Conservation (phyloP, 2,113 vertebrate genomes). For the Saccopteryx bilineata region DNA sequence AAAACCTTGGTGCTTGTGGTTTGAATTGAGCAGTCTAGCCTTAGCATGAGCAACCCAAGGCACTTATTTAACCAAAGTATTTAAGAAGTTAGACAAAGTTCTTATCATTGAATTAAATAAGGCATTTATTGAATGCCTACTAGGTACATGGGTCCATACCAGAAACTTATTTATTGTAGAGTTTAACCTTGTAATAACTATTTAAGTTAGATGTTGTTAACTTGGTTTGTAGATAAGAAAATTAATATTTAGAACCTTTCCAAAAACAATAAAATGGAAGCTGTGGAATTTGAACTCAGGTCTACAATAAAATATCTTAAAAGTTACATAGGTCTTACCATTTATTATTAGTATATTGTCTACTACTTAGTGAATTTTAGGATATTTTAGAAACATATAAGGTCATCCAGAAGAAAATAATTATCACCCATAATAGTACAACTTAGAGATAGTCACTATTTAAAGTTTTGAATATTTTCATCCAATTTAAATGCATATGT, state of each 20-base stretch:
- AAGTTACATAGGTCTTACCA: not conserved
- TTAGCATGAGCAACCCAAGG: not conserved
- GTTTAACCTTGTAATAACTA: constrained; percentile 18
- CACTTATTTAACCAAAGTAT: too few relatives aligned
- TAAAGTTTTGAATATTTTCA: constrained; percentile 48
- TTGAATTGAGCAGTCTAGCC: not conserved
- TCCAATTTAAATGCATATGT: not conserved
- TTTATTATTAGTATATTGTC: not conserved
- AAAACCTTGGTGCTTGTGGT: not conserved
- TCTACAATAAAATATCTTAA: constrained; percentile 42
- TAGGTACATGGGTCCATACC: not conserved
- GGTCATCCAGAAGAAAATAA: constrained; percentile 35
- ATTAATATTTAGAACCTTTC: constrained; percentile 42
- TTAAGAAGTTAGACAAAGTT: not conserved
- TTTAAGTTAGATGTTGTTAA: constrained; percentile 36
- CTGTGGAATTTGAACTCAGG: constrained; percentile 51
- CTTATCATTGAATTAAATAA: constrained; percentile 41
- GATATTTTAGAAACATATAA: constrained; percentile 1
- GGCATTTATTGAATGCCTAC: not conserved
- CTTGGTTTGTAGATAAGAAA: constrained; percentile 40
- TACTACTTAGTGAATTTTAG: constrained; percentile 44
- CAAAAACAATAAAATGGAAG: not conserved
- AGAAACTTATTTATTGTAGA: not conserved
- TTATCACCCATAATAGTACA: not conserved
- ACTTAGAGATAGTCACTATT: constrained; percentile 20